Base-by-base conservation (phyloP, 1,140 invertebrate genomes). In the Branchinecta lynchi region DNA sequence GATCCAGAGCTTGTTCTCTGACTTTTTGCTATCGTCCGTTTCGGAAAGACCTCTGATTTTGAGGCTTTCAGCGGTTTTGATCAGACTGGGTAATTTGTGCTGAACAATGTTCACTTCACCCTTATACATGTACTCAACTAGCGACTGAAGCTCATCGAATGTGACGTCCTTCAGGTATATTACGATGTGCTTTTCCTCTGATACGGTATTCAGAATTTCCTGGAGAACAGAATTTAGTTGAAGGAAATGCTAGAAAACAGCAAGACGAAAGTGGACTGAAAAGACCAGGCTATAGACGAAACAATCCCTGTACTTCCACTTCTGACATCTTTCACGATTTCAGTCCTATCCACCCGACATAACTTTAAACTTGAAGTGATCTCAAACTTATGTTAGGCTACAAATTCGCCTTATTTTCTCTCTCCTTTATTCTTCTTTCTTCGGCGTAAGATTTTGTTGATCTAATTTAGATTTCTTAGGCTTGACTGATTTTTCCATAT, bases 61-160 rank as follows among this genome's bases (percentile, higher is more conserved):
- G 20, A 70, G 43, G 10, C 17, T 69, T 45, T 70, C 70, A 32
- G 70, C 70, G 9, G 70, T 70, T 45, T 70, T 44, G 21, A 70
- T 46, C 15, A 70, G 69, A 43, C 32, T 15, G 10, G 44, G 44
- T 10, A 70, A 68, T 10, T 21, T 51, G 17, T 70, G 32, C 68
- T 70, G 67, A 44, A 32, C 67, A 70, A 70, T 70, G 45, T 70
- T 70, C 21, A 70, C 70, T 32, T 70, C 67, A 17, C 70, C 70
- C 10, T 65, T 32, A 67, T 70, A 70, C 70, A 70, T 70, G 43
- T 60, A 70, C n/a, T 70, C 43, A n/a, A 70, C 67, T 43, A 70
- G 20, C 6, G 70, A 15, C 8, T 65, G 67, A 67, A 70, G 65
- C 68, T 69, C 46, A 32, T 69, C 69, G 51, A 43, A 67, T 43